These are phyloP conservation scores for Turnix velox DNA, from an alignment of 2,113 vertebrate genomes.

Conservation along the genomic window DNA sequence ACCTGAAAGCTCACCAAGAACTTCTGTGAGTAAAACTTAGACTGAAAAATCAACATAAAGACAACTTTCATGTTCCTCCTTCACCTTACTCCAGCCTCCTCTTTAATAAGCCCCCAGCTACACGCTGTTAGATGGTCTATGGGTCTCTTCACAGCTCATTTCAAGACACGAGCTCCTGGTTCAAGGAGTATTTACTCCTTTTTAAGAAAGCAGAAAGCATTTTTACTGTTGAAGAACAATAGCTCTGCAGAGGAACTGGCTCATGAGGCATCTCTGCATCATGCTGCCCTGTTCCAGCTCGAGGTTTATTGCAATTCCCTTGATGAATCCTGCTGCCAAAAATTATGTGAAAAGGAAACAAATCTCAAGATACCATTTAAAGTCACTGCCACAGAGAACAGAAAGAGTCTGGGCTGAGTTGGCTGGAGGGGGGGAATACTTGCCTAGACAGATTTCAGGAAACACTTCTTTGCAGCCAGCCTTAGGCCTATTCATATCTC, in stretches of 20 bases:
- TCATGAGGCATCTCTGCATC: background rate
- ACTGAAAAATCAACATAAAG: background rate
- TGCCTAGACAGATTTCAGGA: background rate
- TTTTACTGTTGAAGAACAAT: background rate
- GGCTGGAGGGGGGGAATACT: background rate
- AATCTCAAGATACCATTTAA: slow-evolving; percentile 15
- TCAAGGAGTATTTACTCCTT: background rate
- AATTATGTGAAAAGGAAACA: background rate
- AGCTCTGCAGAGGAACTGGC: background rate
- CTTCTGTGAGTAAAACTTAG: background rate
- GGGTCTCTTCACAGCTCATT: background rate
- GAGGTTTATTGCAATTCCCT: background rate
- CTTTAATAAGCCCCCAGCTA: background rate
- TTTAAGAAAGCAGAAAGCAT: background rate
- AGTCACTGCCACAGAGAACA: background rate
- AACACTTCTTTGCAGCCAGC: background rate
- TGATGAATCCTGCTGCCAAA: background rate
- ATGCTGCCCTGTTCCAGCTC: background rate
- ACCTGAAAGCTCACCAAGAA: background rate
- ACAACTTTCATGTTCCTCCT: background rate
- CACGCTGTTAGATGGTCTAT: background rate
- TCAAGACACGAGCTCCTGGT: background rate
- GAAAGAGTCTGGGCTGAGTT: background rate
- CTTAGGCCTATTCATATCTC: background rate
- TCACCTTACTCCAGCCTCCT: background rate